Evolutionary conservation across 1,140 invertebrate genomes (phyloP), one percentile per base, ranked within the genome.

Genomic region (Solenopsis fugax): DNA sequence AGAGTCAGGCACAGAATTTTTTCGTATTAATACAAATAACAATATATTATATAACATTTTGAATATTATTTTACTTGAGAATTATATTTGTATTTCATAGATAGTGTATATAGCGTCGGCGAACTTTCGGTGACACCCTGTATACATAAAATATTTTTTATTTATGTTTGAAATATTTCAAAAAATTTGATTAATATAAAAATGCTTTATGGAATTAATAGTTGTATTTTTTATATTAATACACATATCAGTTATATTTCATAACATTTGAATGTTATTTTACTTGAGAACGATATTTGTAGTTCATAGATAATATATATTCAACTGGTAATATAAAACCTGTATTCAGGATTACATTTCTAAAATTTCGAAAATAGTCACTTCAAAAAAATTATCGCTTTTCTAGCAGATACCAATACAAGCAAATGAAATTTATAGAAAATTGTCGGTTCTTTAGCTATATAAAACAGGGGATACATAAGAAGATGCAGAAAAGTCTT

Each of bases 341-440:
- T 12, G 37, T 37, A 56, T 56, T 21, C 6, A 6, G 0, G 10
- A 12, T 73, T 54, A 50, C 16, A 37, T 37, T 56, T 75, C 7
- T 73, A 37, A 29, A 16, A 37, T 37, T 56, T 75, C 7, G 7
- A 41, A 58, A 75, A 75, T 75, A 56, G 54, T 75, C 10, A 54
- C 34, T 54, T 13, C 24, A n/a, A 9, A 6, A 73, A 12, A 16
- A 34, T 16, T 12, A 6, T 16, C 4, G 16, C n/a, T 13, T 16
- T n/a, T 54, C 52, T 73, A 7, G 10, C 2, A 37, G 16, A 34
- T 34, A 34, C 10, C 16, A 37, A 73, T 71, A n/a, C 18, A 12
- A 54, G n/a, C 29, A 73, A 73, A 56, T 73, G n/a, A n/a, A n/a
- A n/a, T 56, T 73, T 73, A 54, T 5, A 52, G 7, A 4, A 52